Conservation (phyloP, 2,797 vertebrate genomes). For the Rhynchonycteris naso region DNA sequence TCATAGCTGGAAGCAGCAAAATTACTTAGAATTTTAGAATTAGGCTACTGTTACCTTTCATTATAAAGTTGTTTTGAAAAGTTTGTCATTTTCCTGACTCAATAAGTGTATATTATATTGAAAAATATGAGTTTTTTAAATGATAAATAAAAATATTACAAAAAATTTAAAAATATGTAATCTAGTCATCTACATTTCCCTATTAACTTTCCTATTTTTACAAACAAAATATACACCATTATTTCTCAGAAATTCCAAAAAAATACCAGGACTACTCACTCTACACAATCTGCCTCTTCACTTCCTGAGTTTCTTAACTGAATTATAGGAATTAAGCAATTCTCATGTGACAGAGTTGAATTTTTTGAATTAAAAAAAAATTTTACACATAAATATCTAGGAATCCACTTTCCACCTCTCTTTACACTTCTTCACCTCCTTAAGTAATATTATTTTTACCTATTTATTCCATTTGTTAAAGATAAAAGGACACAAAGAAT, state of each 20-base stretch:
- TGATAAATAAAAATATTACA: conserved; percentile 27
- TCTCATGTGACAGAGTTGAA: neutral
- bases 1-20: conserved; percentile 43
- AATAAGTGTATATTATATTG: conserved; percentile 45
- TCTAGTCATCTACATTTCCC: conserved; percentile 18
- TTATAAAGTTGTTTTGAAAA: conserved; percentile 38
- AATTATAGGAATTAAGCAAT: conserved; percentile 23
- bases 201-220: conserved; percentile 35
- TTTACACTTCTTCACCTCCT: neutral
- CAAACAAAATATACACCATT: neutral
- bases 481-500: neutral
- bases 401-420: neutral
- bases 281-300: neutral
- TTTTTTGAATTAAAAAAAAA: neutral
- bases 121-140: neutral
- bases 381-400: neutral
- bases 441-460: conserved; percentile 18
- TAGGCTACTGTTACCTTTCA: conserved; percentile 38
- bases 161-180: conserved; percentile 26
- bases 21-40: conserved; percentile 50
- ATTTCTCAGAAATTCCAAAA: conserved; percentile 4
- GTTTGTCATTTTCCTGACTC: conserved; percentile 18
- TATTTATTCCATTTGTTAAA: neutral
- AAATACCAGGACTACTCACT: neutral
- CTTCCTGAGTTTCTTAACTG: neutral